Conservation (phyloP, 2,888 invertebrate species). For the Watsonalla cultraria region DNA sequence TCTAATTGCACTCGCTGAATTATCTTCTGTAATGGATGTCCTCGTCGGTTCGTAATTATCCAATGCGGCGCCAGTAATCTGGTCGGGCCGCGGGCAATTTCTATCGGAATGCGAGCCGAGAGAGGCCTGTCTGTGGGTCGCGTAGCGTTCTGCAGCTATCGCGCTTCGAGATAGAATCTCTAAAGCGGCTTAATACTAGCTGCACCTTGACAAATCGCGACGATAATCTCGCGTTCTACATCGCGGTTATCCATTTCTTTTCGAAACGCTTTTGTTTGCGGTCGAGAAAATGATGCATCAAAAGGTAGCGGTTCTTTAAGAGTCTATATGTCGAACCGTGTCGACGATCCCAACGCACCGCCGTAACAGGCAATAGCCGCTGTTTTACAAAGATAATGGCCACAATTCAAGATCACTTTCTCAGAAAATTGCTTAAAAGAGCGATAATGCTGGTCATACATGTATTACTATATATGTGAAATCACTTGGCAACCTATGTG, state of each 20-base stretch:
- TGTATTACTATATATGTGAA: constrained; percentile 30
- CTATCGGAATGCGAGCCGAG: constrained; percentile 55
- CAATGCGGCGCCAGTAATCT: constrained; percentile 63
- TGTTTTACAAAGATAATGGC: constrained; percentile 29
- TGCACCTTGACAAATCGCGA: constrained; percentile 49
- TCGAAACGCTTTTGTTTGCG: constrained; percentile 18
- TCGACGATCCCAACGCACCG: too few species aligned
- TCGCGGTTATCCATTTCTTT: constrained; percentile 23
- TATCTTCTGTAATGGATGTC: constrained; percentile 71
- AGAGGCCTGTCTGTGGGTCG: constrained; percentile 48
- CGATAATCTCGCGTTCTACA: constrained; percentile 35
- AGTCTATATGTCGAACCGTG: constrained; percentile 18
- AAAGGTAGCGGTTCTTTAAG: constrained; percentile 28
- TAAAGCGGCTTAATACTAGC: constrained; percentile 26
- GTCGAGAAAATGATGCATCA: constrained; percentile 22
- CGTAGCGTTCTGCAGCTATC: constrained; percentile 61
- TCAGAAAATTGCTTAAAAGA: constrained; percentile 51
- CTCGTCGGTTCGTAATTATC: constrained; percentile 62
- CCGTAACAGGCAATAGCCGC: constrained; percentile 25
- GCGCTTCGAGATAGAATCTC: constrained; percentile 34
- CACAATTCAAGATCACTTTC: constrained; percentile 43
- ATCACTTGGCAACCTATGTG: constrained; percentile 23
- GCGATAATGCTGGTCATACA: constrained; percentile 28
- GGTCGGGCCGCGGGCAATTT: constrained; percentile 55
- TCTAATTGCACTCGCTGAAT: constrained; percentile 63